A percentile compares a stretch with the other conserved stretches of the same genome.
Conservation (phyloP, 2,888 invertebrate species). For the Caenorhabditis sinica region DNA sequence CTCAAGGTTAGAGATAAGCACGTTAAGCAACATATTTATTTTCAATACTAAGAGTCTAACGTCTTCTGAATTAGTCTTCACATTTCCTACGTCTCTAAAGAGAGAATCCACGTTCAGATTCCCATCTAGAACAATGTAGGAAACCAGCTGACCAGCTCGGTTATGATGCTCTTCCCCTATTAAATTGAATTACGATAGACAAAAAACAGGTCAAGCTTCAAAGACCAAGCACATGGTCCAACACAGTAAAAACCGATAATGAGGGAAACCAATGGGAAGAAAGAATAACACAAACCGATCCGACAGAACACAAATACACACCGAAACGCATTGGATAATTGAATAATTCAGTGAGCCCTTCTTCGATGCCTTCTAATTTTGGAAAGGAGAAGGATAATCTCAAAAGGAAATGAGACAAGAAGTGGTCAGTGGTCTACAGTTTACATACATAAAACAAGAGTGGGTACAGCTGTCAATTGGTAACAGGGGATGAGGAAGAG, state of each 20-base stretch:
- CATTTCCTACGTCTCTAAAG: too few species aligned
- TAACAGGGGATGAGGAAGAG: slow-evolving; percentile 12
- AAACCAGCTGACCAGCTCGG: too few species aligned
- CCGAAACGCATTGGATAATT: slow-evolving; percentile 6
- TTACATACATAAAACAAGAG: slow-evolving; percentile 22
- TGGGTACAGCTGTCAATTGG: slow-evolving; percentile 37
- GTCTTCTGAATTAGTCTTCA: too few species aligned
- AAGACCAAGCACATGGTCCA: neutral
- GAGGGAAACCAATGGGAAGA: too few species aligned
- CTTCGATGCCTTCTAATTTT: neutral
- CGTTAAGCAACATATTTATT: too few species aligned
- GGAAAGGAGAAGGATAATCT: slow-evolving; percentile 4
- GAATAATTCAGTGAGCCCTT: slow-evolving; percentile 26
- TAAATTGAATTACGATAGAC: neutral
- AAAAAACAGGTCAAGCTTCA: neutral
- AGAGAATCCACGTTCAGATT: too few species aligned
- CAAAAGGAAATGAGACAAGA: slow-evolving; percentile 20
- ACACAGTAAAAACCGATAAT: neutral
- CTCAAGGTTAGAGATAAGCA: too few species aligned
- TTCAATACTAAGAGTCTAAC: too few species aligned
- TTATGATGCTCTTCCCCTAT: too few species aligned
- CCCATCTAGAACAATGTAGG: too few species aligned
- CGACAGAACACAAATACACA: slow-evolving; percentile 15
- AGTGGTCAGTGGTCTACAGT: slow-evolving; percentile 27
- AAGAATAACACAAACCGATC: neutral